Evolutionary conservation across 2,113 vertebrate species (phyloP), one percentile per base, ranked within the genome.

Genomic region (Nanorana parkeri): DNA sequence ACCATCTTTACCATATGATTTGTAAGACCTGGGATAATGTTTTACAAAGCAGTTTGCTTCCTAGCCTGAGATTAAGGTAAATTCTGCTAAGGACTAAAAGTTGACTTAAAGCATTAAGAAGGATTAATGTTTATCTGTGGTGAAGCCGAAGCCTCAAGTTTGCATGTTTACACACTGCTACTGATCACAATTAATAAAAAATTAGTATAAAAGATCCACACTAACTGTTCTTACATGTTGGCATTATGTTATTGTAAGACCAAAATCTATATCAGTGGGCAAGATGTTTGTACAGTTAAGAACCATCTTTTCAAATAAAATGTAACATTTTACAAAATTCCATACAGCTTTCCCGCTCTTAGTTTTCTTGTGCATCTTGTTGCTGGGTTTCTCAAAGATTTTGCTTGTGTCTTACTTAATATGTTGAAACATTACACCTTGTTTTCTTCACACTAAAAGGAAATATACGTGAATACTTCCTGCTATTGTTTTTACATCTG

Each of bases 131-230:
- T 97, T 96, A 96, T 96, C 96, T 97, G 90, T 92, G 92, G 94
- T 94, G 96, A 95, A 95, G 96, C 95, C 94, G 92, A 95, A 93
- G 93, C 91, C 94, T 94, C 93, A 91, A 84, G 95, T 94, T 95
- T 92, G 93, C 92, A 90, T 97, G 96, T 98, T 97, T 97, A 97
- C 94, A 95, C 95, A 96, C 94, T 92, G 94, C 94, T 92, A 94
- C 91, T 95, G 96, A 94, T 96, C 96, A 95, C 92, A 96, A 97
- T 98, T 99, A 98, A 99, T 97, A 96, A 96, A 92, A 97, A 99
- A 98, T 97, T 97, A 97, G 96, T 97, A 97, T 95, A 97, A 98
- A 99, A 98, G 97, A 97, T 97, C 96, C 97, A 96, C 95, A 95
- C 94, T 93, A 92, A 90, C 92, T 92, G 93, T 92, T 92, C 92